phyloP scores from a whole-genome alignment of 2,888 invertebrate species.

The Philaethria dido region DNA sequence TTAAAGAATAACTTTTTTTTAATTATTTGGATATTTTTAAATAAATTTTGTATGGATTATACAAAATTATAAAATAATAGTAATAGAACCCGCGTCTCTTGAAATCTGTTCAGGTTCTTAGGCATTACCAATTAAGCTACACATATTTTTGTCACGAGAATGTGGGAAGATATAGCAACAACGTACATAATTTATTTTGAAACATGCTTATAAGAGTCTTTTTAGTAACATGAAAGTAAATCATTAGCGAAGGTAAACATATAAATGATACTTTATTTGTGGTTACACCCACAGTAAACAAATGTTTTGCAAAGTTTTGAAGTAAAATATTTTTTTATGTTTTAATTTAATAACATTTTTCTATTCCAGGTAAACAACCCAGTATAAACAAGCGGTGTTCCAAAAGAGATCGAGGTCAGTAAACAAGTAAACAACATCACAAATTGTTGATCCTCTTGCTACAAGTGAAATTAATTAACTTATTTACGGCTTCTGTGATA shows the following conservation, averaged over 20 bases:
- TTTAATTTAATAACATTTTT: conserved; percentile 13
- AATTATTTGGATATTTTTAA: too few species aligned
- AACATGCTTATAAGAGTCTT: too few species aligned
- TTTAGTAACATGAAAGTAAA: background rate
- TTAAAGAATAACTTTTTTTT: too few species aligned
- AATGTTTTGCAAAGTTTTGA: background rate
- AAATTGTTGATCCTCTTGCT: conserved; percentile 35
- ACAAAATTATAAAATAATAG: too few species aligned
- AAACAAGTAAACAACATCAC: conserved; percentile 53
- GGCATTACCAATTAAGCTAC: too few species aligned
- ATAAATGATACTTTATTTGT: background rate
- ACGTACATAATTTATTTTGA: too few species aligned
- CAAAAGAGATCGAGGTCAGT: conserved; percentile 51
- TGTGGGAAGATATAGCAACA: too few species aligned
- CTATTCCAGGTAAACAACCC: conserved; percentile 66
- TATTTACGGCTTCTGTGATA: conserved; percentile 34
- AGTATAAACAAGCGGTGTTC: conserved; percentile 28
- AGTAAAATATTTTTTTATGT: background rate
- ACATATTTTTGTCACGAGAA: too few species aligned
- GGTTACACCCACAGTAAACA: background rate
- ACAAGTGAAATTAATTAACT: conserved; percentile 40
- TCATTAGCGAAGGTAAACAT: background rate
- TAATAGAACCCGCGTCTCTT: too few species aligned
- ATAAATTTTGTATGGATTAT: too few species aligned
- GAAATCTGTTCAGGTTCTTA: too few species aligned